Percentiles rank a stretch among this genome's conserved stretches.
phyloP scores from a whole-genome alignment of 2,888 invertebrate genomes.

The Phorcus lineatus region DNA sequence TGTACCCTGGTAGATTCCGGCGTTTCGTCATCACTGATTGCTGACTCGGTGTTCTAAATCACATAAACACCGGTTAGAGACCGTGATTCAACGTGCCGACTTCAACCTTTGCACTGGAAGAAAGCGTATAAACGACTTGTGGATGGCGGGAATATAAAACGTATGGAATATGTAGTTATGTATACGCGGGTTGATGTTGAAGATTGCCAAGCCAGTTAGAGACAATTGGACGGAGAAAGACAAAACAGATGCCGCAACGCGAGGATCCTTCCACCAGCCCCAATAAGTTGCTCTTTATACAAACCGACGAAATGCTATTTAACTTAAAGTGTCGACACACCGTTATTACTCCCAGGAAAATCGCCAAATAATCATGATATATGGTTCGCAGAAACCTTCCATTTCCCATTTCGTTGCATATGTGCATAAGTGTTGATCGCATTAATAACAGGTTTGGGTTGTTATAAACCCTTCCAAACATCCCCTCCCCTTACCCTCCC shows the following conservation, averaged over 20 bases:
- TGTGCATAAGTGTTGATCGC: constrained; percentile 13
- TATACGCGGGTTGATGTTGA: no score
- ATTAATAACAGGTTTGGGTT: background rate
- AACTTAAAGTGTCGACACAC: background rate
- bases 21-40: no score
- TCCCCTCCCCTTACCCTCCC: no score
- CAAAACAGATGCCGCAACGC: background rate
- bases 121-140: no score
- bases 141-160: no score
- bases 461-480: background rate
- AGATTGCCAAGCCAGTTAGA: no score
- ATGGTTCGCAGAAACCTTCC: background rate
- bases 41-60: no score
- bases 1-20: no score
- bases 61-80: no score
- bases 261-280: background rate
- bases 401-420: background rate
- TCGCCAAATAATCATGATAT: constrained; percentile 7
- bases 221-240: background rate
- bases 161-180: no score
- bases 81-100: no score
- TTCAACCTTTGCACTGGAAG: no score
- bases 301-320: background rate
- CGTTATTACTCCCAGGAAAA: background rate
- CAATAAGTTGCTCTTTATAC: background rate